phyloP scores from a whole-genome alignment of 2,888 invertebrate species.

The Leptarthrus brevirostris region DNA sequence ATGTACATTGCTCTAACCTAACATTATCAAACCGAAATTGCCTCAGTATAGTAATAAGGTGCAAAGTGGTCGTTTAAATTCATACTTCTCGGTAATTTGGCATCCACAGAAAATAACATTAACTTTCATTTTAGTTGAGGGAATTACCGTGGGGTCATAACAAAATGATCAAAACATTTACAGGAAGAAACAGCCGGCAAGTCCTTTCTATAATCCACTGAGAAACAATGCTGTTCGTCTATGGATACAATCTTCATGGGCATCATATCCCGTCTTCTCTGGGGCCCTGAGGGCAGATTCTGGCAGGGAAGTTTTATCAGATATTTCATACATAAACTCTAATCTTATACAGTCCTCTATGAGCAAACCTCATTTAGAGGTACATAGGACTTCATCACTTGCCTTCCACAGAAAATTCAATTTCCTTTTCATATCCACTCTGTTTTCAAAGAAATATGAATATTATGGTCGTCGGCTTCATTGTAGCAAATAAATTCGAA shows the following conservation, averaged over 20 bases:
- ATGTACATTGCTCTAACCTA: no score
- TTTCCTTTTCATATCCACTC: constrained; percentile 38
- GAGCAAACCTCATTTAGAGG: constrained; percentile 33
- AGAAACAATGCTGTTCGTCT: constrained; percentile 25
- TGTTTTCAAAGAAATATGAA: constrained; percentile 24
- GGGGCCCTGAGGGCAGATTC: constrained; percentile 3
- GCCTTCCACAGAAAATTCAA: constrained; percentile 37
- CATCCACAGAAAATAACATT: constrained; percentile 25
- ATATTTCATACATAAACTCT: constrained; percentile 39
- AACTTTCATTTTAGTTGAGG: constrained; percentile 16
- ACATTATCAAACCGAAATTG: no score
- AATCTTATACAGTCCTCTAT: constrained; percentile 22
- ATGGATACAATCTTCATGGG: constrained; percentile 4
- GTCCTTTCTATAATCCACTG: constrained; percentile 11
- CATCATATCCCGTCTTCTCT: neutral
- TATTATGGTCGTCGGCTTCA: constrained; percentile 39
- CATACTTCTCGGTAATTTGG: constrained; percentile 17
- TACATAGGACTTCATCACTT: constrained; percentile 35
- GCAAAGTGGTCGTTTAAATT: constrained; percentile 34
- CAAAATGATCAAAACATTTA: constrained; percentile 36
- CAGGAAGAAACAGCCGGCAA: constrained; percentile 7
- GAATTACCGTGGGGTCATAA: constrained; percentile 19
- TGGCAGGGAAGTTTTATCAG: constrained; percentile 24
- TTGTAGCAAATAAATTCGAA: constrained; percentile 38
- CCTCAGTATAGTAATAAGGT: constrained; percentile 31